Percentiles rank a stretch among this genome's conserved stretches.
Evolutionary conservation across 2,888 invertebrate genomes (phyloP).

Genomic region (Calliscelio sp.): DNA sequence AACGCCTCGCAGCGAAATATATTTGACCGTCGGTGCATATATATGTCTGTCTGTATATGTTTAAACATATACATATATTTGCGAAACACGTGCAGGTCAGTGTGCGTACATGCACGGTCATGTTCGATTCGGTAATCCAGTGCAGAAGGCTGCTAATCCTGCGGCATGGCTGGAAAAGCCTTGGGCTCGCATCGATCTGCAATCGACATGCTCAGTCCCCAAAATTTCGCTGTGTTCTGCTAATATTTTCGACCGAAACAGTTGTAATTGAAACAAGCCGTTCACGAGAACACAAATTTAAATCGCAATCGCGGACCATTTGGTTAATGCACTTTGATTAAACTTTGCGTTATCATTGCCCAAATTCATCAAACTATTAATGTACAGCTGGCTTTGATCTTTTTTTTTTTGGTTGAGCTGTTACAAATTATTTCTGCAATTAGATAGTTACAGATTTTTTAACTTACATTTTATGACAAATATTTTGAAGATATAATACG

Average conservation of each 20-base stretch:
- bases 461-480: no score
- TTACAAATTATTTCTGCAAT: no score
- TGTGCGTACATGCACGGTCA: conserved; percentile 47
- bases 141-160: conserved; percentile 69
- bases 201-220: conserved; percentile 35
- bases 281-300: conserved; percentile 35
- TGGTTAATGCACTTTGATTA: conserved; percentile 61
- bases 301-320: conserved; percentile 52
- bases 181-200: conserved; percentile 47
- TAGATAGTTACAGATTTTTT: no score
- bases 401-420: no score
- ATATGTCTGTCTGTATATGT: conserved; percentile 5
- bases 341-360: conserved; percentile 43
- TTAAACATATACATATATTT: conserved; percentile 58
- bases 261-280: conserved; percentile 52
- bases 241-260: conserved; percentile 45
- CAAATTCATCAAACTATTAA: conserved; percentile 31
- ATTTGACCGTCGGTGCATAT: background rate
- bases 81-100: conserved; percentile 53
- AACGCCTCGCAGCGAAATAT: conserved; percentile 35
- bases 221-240: conserved; percentile 27
- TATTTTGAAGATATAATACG: no score
- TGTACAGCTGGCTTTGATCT: no score
- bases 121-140: conserved; percentile 68
- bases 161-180: conserved; percentile 72